Evolutionary conservation across 1,140 invertebrate species (phyloP), one percentile per base, ranked within the genome.

Genomic region (Euschistus heros): DNA sequence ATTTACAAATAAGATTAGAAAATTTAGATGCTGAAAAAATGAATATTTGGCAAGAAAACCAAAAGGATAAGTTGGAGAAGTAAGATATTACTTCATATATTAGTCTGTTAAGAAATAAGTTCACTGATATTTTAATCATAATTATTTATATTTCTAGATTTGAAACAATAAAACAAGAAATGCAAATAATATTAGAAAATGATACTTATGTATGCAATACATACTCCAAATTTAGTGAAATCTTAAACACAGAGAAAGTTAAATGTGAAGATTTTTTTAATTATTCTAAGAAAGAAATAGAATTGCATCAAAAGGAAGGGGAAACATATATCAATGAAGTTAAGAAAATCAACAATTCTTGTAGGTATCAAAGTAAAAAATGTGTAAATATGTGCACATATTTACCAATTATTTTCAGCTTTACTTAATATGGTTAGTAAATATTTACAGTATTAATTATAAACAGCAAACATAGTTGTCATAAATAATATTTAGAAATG

Each of bases 1-100:
- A 50, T 50, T 50, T 50, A 17, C 47, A 50, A 50, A 50, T 50
- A 20, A 50, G 22, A 22, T 50, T 50, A 22, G 47, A 50, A 50
- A 50, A 50, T 50, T 50, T 50, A 20, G 47, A 50, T 50, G 22
- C 22, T 18, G 47, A 50, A 50, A 18, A 22, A 14, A 22, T 50
- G n/a, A 50, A 50, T 20, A 50, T 50, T 22, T 50, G n/a, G 47
- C 2, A 50, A 10, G 47, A 50, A 50, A 50, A 50, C 10, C 47
- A 50, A 18, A 22, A 50, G 22, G 47, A 50, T 50, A 50, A 50
- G n/a, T 18, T 22, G n/a, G n/a, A 50, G 7, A 50, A 50, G 47
- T 50, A 50, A 20, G 47, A 20, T 2, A 22, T 10, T 18, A 50
- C 7, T 22, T 50, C n/a, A 4, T 6, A n/a, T 50, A 1, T 6